phyloP scores from a whole-genome alignment of 2,113 vertebrate species.

The Hymenochirus boettgeri region DNA sequence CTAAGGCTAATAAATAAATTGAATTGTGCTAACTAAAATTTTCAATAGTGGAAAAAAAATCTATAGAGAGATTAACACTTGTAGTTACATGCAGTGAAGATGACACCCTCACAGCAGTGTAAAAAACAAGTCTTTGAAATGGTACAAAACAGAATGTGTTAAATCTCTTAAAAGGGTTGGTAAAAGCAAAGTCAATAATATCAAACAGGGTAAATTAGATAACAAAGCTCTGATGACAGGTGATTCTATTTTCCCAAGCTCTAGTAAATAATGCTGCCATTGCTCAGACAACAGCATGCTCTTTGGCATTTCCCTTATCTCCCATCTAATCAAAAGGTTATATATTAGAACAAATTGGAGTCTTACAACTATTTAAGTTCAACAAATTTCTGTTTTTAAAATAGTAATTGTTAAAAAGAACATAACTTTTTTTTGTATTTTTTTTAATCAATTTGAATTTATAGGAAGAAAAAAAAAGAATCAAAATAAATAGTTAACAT shows the following conservation, averaged over 20 bases:
- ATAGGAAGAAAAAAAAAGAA: neutral
- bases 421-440: slow-evolving; percentile 7
- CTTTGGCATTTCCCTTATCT: slow-evolving; percentile 36
- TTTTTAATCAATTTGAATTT: slow-evolving; percentile 18
- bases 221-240: slow-evolving; percentile 35
- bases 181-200: slow-evolving; percentile 37
- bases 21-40: slow-evolving; percentile 28
- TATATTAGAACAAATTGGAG: slow-evolving; percentile 12
- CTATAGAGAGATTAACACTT: slow-evolving; percentile 21
- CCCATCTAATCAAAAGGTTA: slow-evolving; percentile 41
- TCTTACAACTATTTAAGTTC: no score
- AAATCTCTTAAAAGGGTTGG: slow-evolving; percentile 18
- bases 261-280: slow-evolving; percentile 29
- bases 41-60: slow-evolving; percentile 20
- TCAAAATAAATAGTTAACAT: no score
- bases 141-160: slow-evolving; percentile 14
- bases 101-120: neutral
- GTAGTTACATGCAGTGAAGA: neutral
- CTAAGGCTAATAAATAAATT: slow-evolving; percentile 31
- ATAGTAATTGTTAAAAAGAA: slow-evolving; percentile 14
- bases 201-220: slow-evolving; percentile 37
- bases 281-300: slow-evolving; percentile 9
- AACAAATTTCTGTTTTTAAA: no score
- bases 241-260: slow-evolving; percentile 28
- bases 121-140: neutral